phyloP scores from a whole-genome alignment of 1,140 invertebrate genomes.

The Melanaphis sacchari region DNA sequence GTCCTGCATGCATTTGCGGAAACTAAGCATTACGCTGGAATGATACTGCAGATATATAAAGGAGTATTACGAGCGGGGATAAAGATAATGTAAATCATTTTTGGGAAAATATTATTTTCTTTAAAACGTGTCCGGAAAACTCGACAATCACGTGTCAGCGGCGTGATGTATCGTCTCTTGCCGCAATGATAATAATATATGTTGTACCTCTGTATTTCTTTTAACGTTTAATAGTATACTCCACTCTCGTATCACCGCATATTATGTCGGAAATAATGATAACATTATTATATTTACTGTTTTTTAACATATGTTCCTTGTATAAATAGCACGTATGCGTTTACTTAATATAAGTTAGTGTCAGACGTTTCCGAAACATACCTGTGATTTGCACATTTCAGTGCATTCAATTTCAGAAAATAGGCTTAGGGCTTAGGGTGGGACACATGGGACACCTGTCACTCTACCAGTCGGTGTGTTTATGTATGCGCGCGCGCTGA shows the following conservation, averaged over 20 bases:
- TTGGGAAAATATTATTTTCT: constrained; percentile 28
- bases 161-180: neutral
- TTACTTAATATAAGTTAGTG: neutral
- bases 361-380: neutral
- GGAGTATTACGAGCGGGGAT: neutral
- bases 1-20: neutral
- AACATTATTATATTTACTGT: neutral
- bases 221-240: neutral
- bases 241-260: neutral
- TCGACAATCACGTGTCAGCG: neutral
- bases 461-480: neutral
- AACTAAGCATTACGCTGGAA: neutral
- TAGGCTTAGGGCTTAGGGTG: neutral
- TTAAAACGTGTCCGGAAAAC: neutral
- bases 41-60: neutral
- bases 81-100: neutral
- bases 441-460: neutral
- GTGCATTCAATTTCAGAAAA: neutral
- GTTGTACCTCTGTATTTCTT: neutral
- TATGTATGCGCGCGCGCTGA: neutral
- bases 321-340: neutral
- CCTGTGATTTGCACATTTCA: neutral
- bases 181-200: neutral
- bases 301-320: neutral
- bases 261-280: neutral